phyloP scores from a whole-genome alignment of 2,888 invertebrate species.

The Aricia artaxerxes region DNA sequence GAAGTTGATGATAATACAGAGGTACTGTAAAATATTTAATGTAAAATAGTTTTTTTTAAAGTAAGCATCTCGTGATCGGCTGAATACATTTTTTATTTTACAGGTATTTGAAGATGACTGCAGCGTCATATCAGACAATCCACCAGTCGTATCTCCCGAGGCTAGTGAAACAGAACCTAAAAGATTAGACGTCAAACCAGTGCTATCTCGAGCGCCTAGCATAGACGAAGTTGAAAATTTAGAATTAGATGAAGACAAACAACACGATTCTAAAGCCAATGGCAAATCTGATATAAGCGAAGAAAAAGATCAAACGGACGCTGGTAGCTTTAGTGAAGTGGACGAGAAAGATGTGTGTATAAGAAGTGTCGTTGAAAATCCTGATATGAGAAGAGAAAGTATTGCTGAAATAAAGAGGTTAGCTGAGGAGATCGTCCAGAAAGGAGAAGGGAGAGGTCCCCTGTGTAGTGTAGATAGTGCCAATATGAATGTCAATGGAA shows the following conservation, averaged over 20 bases:
- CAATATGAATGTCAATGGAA: slow-evolving; percentile 64
- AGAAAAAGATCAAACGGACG: slow-evolving; percentile 65
- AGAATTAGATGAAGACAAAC: slow-evolving; percentile 66
- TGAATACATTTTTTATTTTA: slow-evolving; percentile 27
- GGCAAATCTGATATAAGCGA: slow-evolving; percentile 79
- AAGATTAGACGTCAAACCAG: slow-evolving; percentile 59
- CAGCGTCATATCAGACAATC: slow-evolving; percentile 79
- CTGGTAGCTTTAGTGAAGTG: slow-evolving; percentile 77
- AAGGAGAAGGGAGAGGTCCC: slow-evolving; percentile 69
- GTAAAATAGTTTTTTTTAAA: background rate
- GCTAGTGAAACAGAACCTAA: slow-evolving; percentile 72
- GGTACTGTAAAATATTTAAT: slow-evolving; percentile 30
- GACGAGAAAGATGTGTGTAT: slow-evolving; percentile 64
- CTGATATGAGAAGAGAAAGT: slow-evolving; percentile 71
- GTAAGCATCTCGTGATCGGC: background rate
- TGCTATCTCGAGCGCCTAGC: slow-evolving; percentile 70
- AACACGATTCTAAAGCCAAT: slow-evolving; percentile 65
- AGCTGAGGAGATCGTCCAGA: slow-evolving; percentile 76
- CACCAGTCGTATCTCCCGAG: slow-evolving; percentile 74
- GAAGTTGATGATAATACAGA: slow-evolving; percentile 52
- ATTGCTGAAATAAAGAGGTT: slow-evolving; percentile 74
- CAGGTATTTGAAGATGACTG: slow-evolving; percentile 81
- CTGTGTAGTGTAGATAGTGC: slow-evolving; percentile 73
- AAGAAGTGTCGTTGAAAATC: slow-evolving; percentile 71
- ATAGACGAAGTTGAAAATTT: slow-evolving; percentile 75